A percentile compares a stretch with the other conserved stretches of the same genome.
phyloP scores from a whole-genome alignment of 2,797 vertebrate genomes.

The Siniperca scherzeri region DNA sequence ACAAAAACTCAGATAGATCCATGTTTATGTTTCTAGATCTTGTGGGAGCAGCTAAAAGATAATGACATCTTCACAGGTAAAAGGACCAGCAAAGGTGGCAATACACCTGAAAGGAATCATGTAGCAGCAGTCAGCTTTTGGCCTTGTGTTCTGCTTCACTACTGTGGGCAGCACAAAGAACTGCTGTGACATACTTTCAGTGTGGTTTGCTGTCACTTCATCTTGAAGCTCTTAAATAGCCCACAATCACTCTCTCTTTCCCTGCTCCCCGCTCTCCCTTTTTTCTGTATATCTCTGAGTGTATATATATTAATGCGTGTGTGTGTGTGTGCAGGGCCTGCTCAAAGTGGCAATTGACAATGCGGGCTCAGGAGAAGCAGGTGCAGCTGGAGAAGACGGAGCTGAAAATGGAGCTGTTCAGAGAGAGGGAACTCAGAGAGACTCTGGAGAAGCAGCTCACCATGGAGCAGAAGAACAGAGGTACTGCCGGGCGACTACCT shows the following conservation, averaged over 20 bases:
- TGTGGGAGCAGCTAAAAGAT: constrained; percentile 5
- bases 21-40: neutral
- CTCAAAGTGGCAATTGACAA: constrained; percentile 99
- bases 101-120: constrained; percentile 32
- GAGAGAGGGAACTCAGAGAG: constrained; percentile 98
- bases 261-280: neutral
- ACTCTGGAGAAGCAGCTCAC: constrained; percentile 98
- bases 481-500: constrained; percentile 79
- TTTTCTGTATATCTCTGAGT: constrained; percentile 3
- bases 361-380: constrained; percentile 99
- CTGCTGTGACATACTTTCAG: constrained; percentile 61
- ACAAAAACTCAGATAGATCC: neutral
- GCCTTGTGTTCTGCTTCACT: constrained; percentile 37
- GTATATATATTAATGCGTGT: constrained; percentile 23
- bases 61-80: constrained; percentile 16
- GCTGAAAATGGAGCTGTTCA: constrained; percentile 99
- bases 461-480: constrained; percentile 99
- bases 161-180: constrained; percentile 50
- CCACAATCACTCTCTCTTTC: constrained; percentile 57
- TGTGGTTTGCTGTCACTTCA: constrained; percentile 65
- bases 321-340: constrained; percentile 88
- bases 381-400: constrained; percentile 99
- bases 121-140: constrained; percentile 35
- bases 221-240: constrained; percentile 63
- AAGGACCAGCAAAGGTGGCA: constrained; percentile 19